phyloP scores from a whole-genome alignment of 2,113 vertebrate species.

The Tympanuchus pallidicinctus region DNA sequence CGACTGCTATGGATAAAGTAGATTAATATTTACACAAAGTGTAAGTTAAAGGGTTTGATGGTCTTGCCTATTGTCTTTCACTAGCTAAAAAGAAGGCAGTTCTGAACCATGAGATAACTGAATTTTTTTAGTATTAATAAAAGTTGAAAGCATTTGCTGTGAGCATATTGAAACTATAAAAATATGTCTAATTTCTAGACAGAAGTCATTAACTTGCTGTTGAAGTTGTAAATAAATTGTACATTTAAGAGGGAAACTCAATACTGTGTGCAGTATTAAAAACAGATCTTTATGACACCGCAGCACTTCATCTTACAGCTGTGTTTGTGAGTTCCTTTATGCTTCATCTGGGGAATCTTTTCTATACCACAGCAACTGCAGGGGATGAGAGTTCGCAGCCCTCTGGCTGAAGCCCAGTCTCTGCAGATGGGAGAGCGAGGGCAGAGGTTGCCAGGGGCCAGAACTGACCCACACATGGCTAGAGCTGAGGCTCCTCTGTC shows the following conservation, averaged over 20 bases:
- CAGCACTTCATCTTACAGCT: slow-evolving; percentile 16
- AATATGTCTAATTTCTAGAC: neutral
- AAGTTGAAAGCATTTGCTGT: neutral
- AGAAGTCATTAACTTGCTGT: neutral
- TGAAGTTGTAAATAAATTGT: slow-evolving; percentile 21
- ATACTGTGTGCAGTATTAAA: neutral
- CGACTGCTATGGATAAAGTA: neutral
- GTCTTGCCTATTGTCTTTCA: neutral
- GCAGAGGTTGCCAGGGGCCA: neutral
- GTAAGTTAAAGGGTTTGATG: neutral
- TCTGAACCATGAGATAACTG: neutral
- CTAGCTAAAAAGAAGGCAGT: neutral
- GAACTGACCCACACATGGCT: neutral
- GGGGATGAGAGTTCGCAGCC: neutral
- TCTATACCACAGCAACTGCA: neutral
- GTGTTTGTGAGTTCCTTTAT: slow-evolving; percentile 7
- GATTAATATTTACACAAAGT: neutral
- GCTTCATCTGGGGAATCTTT: neutral
- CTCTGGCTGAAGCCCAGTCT: neutral
- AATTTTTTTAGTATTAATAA: neutral
- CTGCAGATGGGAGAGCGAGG: neutral
- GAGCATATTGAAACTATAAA: neutral
- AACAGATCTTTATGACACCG: neutral
- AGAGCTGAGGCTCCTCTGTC: neutral
- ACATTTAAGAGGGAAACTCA: neutral